Evolutionary conservation across 2,113 vertebrate genomes (phyloP), one percentile per base, ranked within the genome.

Genomic region (Rhea pennata): DNA sequence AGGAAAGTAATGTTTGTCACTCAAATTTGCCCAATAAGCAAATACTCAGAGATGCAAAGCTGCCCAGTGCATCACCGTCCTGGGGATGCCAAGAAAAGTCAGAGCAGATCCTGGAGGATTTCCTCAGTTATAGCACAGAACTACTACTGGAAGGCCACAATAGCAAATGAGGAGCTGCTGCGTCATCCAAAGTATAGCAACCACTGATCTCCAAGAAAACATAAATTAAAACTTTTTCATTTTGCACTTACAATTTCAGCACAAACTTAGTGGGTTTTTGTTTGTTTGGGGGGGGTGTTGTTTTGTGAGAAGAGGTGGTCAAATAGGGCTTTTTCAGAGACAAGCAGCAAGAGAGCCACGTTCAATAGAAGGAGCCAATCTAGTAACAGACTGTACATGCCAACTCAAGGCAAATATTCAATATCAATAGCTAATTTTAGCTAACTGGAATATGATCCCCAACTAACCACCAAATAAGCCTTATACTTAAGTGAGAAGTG

Each of bases 311-410:
- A 39, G 27, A 7, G 46, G 59, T 20, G 21, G 67, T 46, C 83
- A 69, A 64, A 61, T 0, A 72, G 48, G 92, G n/a, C 15, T 56
- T 81, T 88, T 53, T 40, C 72, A 92, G 72, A 61, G 40, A 13
- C 15, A 65, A 71, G 48, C 33, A 40, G 64, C 2, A 1, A 74
- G n/a, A 77, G 39, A 64, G 11, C 40, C 2, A 0, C 1, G 8
- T 3, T 58, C 58, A 67, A 9, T 29, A 69, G 61, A 40, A 61
- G 0, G 0, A 80, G 31, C 65, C 90, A 91, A 26, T 40, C n/a
- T 2, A 2, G 4, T 0, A 74, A 76, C 48, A 36, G 62, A 6
- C 14, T 0, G 0, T 3, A 44, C 51, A 46, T 1, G 6, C 5
- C 50, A 77, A 3, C 72, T 6, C 51, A 5, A 8, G 59, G 67